Evolutionary conservation across 2,888 invertebrate genomes (phyloP).

Genomic region (Apamea sordens): DNA sequence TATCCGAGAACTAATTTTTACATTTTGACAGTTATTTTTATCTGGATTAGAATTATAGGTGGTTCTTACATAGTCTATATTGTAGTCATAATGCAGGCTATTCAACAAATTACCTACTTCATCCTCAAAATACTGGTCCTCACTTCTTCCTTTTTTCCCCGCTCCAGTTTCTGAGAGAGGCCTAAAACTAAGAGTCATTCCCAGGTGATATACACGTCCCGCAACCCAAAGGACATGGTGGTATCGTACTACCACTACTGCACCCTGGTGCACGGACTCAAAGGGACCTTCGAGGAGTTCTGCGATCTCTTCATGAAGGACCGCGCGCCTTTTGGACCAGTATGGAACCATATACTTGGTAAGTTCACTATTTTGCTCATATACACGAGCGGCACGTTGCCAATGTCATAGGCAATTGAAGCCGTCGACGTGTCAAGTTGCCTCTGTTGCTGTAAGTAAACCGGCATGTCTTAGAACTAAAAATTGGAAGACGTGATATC

Average conservation of each 20-base stretch:
- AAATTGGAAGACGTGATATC: too few relatives aligned
- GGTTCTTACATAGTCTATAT: neutral
- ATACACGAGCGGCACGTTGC: too few relatives aligned
- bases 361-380: slow-evolving; percentile 54
- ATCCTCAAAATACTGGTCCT: neutral
- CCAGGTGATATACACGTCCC: slow-evolving; percentile 95
- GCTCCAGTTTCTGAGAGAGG: neutral
- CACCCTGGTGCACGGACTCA: slow-evolving; percentile 92
- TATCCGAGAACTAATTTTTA: too few relatives aligned
- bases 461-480: too few relatives aligned
- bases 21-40: too few relatives aligned
- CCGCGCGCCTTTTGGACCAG: slow-evolving; percentile 91
- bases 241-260: slow-evolving; percentile 97
- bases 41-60: too few relatives aligned
- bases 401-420: too few relatives aligned
- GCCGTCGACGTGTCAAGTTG: too few relatives aligned
- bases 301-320: slow-evolving; percentile 93
- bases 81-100: neutral
- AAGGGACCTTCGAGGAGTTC: slow-evolving; percentile 93
- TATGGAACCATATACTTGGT: slow-evolving; percentile 92
- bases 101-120: neutral
- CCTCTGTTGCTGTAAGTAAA: too few relatives aligned
- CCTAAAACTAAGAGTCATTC: neutral
- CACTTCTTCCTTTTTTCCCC: neutral
- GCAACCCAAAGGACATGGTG: slow-evolving; percentile 97